Conservation (phyloP, 2,888 invertebrate species). For the Stenodema calcarata region DNA sequence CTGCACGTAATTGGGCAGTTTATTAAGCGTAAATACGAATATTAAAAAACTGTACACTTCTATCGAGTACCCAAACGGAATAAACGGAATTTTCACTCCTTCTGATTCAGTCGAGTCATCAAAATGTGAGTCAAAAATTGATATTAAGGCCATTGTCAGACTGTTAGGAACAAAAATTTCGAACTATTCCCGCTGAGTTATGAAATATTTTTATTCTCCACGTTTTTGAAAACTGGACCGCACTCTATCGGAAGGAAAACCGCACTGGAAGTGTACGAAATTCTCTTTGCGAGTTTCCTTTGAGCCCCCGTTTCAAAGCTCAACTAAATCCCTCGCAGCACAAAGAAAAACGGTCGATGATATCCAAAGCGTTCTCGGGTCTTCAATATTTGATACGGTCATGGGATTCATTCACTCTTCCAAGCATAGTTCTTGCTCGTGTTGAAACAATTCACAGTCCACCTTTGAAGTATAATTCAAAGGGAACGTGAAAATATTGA, state of each 20-base stretch:
- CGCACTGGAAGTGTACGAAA: neutral
- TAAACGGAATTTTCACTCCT: too few relatives aligned
- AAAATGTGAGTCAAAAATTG: too few relatives aligned
- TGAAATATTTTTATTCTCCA: neutral
- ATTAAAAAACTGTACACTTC: too few relatives aligned
- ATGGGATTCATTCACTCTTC: neutral
- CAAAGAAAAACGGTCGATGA: neutral
- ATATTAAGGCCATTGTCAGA: neutral
- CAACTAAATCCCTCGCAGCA: neutral
- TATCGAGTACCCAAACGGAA: too few relatives aligned
- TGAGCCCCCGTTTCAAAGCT: neutral
- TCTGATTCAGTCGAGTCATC: too few relatives aligned
- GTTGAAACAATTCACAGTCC: neutral
- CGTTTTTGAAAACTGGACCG: neutral
- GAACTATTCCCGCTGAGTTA: neutral
- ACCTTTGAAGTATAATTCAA: neutral
- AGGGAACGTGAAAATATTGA: neutral
- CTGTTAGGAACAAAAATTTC: neutral
- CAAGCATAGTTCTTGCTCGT: neutral
- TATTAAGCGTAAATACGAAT: too few relatives aligned
- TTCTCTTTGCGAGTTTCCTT: neutral
- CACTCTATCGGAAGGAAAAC: neutral
- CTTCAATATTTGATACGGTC: neutral
- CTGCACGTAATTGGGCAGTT: too few relatives aligned
- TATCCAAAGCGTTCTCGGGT: neutral